A percentile compares a stretch with the other conserved stretches of the same genome.
Evolutionary conservation across 2,113 vertebrate species (phyloP).

Genomic region (Callionymus lyra): DNA sequence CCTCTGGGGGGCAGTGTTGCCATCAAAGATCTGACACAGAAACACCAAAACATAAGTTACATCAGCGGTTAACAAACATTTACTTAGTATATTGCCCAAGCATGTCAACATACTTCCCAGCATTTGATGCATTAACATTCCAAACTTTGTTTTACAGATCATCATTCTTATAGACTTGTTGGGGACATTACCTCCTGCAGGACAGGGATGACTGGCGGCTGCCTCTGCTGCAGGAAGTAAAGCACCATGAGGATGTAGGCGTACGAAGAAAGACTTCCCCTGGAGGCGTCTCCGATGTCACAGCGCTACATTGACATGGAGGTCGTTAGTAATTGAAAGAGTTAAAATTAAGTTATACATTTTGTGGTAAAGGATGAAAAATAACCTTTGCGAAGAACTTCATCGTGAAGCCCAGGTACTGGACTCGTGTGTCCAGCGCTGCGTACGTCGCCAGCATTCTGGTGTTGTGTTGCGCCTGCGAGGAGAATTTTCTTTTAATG

Average conservation of each 20-base stretch:
- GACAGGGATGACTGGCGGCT: slow-evolving; percentile 92
- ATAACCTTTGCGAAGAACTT: slow-evolving; percentile 95
- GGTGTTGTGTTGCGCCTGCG: slow-evolving; percentile 93
- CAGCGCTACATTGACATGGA: slow-evolving; percentile 75
- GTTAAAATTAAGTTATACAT: too few relatives aligned
- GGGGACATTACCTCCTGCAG: slow-evolving; percentile 83
- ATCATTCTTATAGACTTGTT: too few relatives aligned
- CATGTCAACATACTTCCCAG: too few relatives aligned
- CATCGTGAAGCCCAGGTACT: slow-evolving; percentile 92
- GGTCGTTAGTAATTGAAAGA: not conserved
- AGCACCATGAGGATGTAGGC: slow-evolving; percentile 99
- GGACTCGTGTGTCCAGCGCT: slow-evolving; percentile 88
- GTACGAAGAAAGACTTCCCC: slow-evolving; percentile 97
- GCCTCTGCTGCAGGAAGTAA: slow-evolving; percentile 94
- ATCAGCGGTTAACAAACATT: too few relatives aligned
- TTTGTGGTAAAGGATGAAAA: not conserved
- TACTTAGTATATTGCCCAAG: too few relatives aligned
- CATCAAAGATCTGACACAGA: slow-evolving; percentile 82
- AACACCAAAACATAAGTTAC: too few relatives aligned
- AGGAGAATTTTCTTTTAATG: not conserved
- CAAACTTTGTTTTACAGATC: not conserved
- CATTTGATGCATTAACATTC: too few relatives aligned
- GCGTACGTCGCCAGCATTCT: slow-evolving; percentile 95
- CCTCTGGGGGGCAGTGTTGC: slow-evolving; percentile 78
- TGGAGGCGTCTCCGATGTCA: slow-evolving; percentile 95